phyloP scores from a whole-genome alignment of 92 coral and sea anemone species.

The Phenganax stokvisi region DNA sequence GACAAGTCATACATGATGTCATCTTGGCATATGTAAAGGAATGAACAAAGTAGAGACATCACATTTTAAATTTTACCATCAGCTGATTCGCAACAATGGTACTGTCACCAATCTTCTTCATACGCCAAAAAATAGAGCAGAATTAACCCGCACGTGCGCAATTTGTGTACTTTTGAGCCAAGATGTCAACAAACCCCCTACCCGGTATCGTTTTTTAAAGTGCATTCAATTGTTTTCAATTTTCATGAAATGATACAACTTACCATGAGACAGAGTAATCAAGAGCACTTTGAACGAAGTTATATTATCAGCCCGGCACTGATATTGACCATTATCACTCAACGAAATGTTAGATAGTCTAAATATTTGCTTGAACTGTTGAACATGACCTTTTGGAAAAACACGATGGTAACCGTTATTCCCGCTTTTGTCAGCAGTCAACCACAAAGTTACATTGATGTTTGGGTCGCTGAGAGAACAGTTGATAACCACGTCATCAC shows the following conservation, averaged over 20 bases:
- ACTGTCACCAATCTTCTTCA: too few relatives aligned
- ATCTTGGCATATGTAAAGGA: too few relatives aligned
- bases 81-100: too few relatives aligned
- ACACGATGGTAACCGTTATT: conserved; percentile 14
- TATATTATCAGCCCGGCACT: conserved; percentile 35
- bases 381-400: conserved; percentile 5
- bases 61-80: too few relatives aligned
- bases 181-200: neutral
- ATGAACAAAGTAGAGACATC: too few relatives aligned
- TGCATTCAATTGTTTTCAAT: neutral
- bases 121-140: too few relatives aligned
- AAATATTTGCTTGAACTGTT: conserved; percentile 22
- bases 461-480: neutral
- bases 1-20: too few relatives aligned
- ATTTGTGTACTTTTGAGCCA: neutral
- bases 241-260: neutral
- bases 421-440: neutral
- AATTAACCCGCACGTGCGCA: too few relatives aligned
- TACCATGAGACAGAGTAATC: neutral
- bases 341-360: neutral
- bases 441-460: neutral
- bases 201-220: neutral
- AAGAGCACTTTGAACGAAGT: conserved; percentile 5
- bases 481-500: neutral
- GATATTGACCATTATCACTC: conserved; percentile 29